These are phyloP conservation scores for Acinonyx jubatus DNA, from an alignment of 2,113 vertebrate genomes.

Conservation along the genomic window DNA sequence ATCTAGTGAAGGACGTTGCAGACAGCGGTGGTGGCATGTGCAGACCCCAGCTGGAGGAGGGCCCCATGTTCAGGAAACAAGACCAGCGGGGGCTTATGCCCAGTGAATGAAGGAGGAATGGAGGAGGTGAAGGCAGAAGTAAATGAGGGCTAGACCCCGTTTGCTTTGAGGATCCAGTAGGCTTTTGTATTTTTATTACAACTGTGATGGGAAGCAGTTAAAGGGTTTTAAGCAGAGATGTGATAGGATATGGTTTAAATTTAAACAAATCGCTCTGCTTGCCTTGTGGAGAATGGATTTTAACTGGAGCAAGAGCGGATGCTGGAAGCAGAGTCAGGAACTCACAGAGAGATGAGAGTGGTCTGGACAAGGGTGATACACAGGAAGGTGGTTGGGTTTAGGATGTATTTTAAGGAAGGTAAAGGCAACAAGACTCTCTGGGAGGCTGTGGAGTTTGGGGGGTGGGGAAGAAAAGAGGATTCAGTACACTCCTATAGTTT, in stretches of 20 bases:
- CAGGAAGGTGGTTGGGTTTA: background rate
- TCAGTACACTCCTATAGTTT: background rate
- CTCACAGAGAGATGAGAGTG: background rate
- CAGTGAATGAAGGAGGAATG: background rate
- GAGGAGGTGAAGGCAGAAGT: background rate
- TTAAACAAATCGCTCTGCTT: background rate
- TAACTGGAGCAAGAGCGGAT: background rate
- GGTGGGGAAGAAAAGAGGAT: background rate
- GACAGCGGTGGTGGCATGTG: background rate
- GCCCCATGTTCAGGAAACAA: background rate
- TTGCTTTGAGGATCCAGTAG: background rate
- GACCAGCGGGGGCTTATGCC: background rate
- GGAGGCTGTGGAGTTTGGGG: background rate
- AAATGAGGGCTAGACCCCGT: background rate
- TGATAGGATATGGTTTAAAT: background rate
- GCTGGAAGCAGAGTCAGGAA: too few species aligned
- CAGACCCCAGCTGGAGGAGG: background rate
- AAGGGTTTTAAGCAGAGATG: background rate
- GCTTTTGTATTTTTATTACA: background rate
- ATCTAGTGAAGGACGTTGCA: background rate
- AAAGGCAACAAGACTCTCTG: background rate
- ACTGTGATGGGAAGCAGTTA: background rate
- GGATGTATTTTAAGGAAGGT: background rate
- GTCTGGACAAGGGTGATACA: background rate
- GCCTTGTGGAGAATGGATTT: background rate